Conservation (phyloP, 2,797 vertebrate genomes). For the Diplodus sargus region DNA sequence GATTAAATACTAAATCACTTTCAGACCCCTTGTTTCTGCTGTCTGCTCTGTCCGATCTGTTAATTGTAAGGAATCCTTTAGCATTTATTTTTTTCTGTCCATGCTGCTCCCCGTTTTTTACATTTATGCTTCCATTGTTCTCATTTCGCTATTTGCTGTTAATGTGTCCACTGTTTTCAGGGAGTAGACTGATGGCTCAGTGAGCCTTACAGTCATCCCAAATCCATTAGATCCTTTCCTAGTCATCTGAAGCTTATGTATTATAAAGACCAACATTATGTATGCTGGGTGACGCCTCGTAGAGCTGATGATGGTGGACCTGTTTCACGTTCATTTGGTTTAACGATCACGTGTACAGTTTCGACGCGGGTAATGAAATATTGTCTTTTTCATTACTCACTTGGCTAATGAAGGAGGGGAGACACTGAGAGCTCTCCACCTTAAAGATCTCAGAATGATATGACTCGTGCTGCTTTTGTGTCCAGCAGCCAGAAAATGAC, state of each 20-base stretch:
- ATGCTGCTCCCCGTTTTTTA: background rate
- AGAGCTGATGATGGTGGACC: background rate
- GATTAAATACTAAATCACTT: background rate
- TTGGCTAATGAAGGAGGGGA: constrained; percentile 52
- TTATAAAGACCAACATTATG: constrained; percentile 24
- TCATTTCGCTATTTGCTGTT: constrained; percentile 9
- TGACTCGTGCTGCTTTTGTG: constrained; percentile 60
- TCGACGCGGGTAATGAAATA: constrained; percentile 10
- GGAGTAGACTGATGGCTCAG: background rate
- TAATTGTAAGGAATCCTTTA: background rate
- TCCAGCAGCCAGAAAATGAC: constrained; percentile 75
- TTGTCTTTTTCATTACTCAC: constrained; percentile 50
- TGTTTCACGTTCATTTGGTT: constrained; percentile 10
- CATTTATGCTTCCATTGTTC: background rate
- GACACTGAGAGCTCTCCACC: constrained; percentile 47
- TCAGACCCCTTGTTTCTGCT: background rate
- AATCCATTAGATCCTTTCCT: constrained; percentile 1
- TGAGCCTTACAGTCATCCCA: constrained; percentile 13
- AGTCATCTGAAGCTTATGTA: background rate
- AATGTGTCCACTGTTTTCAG: background rate
- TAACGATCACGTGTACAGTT: constrained; percentile 1
- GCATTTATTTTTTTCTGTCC: background rate
- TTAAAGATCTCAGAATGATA: constrained; percentile 70
- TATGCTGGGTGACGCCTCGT: constrained; percentile 3
- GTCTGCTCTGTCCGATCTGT: background rate